These are phyloP conservation scores for Sceliomorpha sp. DNA, from an alignment of 2,888 invertebrate species.

Conservation along the genomic window DNA sequence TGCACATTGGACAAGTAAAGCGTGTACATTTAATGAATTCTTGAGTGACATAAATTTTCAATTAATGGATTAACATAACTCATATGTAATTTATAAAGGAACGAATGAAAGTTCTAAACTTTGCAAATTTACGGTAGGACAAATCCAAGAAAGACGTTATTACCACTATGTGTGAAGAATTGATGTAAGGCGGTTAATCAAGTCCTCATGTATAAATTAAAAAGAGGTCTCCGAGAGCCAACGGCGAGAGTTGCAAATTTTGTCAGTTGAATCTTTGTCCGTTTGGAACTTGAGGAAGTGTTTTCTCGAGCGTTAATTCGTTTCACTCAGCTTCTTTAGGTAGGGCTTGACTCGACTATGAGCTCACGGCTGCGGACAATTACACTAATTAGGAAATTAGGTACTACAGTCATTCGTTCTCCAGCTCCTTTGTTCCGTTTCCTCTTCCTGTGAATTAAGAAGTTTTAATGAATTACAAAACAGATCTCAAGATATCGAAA, in stretches of 20 bases:
- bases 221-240: neutral
- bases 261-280: conserved; percentile 4
- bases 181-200: too few species aligned
- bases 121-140: too few species aligned
- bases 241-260: conserved; percentile 1
- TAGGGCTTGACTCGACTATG: conserved; percentile 2
- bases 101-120: too few species aligned
- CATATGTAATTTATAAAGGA: too few species aligned
- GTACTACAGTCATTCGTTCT: conserved; percentile 20
- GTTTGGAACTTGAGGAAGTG: neutral
- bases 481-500: conserved; percentile 22
- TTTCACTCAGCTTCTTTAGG: conserved; percentile 5
- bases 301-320: conserved; percentile 13
- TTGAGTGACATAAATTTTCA: neutral
- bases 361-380: conserved; percentile 20
- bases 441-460: conserved; percentile 20
- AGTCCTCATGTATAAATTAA: neutral
- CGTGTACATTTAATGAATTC: neutral
- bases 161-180: too few species aligned
- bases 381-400: conserved; percentile 30
- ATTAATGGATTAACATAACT: neutral
- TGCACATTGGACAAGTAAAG: neutral
- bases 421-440: conserved; percentile 12
- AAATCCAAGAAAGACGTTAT: too few species aligned
- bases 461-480: conserved; percentile 35